These are phyloP conservation scores for Eupithecia subumbrata DNA, from an alignment of 2,888 invertebrate species.

Conservation along the genomic window DNA sequence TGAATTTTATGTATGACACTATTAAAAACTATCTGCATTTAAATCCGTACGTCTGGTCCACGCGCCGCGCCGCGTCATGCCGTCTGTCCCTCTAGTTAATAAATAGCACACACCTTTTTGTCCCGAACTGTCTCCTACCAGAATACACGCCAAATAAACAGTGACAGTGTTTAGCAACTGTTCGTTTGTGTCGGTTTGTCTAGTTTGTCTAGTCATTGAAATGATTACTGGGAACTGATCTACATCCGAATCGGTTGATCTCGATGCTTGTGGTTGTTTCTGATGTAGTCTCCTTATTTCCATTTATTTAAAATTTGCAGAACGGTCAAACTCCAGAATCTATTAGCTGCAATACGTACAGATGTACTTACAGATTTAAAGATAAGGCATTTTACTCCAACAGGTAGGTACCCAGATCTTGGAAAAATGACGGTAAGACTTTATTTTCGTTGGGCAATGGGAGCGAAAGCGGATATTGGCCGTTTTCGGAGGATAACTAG, in stretches of 20 bases:
- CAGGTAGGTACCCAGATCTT: background rate
- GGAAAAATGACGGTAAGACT: background rate
- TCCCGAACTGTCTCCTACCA: constrained; percentile 17
- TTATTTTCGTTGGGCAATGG: background rate
- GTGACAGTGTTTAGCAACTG: constrained; percentile 13
- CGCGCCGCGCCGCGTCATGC: constrained; percentile 19
- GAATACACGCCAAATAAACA: constrained; percentile 28
- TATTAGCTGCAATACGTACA: background rate
- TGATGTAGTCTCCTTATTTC: background rate
- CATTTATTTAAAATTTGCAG: background rate
- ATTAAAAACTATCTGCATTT: constrained; percentile 24
- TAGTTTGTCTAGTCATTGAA: background rate
- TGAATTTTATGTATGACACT: no score
- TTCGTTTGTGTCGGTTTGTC: background rate
- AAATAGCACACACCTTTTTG: constrained; percentile 31
- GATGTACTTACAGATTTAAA: constrained; percentile 1
- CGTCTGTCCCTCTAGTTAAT: constrained; percentile 32
- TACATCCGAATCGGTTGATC: background rate
- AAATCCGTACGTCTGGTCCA: constrained; percentile 23
- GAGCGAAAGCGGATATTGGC: background rate
- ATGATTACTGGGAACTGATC: background rate
- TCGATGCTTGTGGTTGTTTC: background rate
- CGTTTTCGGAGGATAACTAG: background rate
- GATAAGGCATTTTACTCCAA: background rate
- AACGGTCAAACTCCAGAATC: background rate